phyloP scores from a whole-genome alignment of 1,140 invertebrate genomes.

The Drosophila ambigua region DNA sequence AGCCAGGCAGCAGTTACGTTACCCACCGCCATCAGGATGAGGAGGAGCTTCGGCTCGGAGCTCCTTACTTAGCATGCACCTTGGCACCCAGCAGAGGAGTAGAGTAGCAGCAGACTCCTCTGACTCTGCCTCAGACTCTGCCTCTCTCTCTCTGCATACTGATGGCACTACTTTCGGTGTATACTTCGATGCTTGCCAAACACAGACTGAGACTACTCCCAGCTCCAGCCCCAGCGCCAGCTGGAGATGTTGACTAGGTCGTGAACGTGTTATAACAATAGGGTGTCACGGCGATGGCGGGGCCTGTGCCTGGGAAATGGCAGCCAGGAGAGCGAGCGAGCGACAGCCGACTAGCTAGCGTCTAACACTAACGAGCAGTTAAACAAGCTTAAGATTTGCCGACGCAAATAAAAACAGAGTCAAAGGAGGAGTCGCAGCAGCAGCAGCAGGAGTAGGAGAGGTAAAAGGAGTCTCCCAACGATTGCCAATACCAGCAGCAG shows the following conservation, averaged over 20 bases:
- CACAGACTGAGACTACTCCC: conserved; percentile 51
- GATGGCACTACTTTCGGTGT: conserved; percentile 59
- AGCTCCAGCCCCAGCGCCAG: conserved; percentile 26
- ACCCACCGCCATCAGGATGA: too few species aligned
- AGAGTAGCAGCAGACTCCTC: too few species aligned
- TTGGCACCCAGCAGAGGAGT: conserved; percentile 49
- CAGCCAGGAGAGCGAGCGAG: conserved; percentile 3
- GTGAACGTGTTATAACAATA: conserved; percentile 80
- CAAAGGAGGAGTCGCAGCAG: conserved; percentile 12
- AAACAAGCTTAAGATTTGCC: conserved; percentile 82
- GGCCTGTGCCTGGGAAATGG: background rate
- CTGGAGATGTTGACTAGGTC: conserved; percentile 57
- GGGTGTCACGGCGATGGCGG: conserved; percentile 56
- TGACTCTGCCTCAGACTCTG: too few species aligned
- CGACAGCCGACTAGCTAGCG: conserved; percentile 46
- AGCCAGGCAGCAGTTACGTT: conserved; percentile 34
- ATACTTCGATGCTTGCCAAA: conserved; percentile 69
- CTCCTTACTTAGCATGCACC: conserved; percentile 75
- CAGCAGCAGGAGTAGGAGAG: too few species aligned
- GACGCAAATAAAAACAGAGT: conserved; percentile 76
- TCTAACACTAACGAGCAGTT: conserved; percentile 81
- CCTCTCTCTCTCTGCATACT: conserved; percentile 31
- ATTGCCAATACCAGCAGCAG: background rate
- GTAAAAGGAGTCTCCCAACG: too few species aligned
- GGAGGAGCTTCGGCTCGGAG: conserved; percentile 16